Percentiles rank a stretch among this genome's conserved stretches.
Conservation (phyloP, 2,888 invertebrate genomes). For the Harpagoxenus sublaevis region DNA sequence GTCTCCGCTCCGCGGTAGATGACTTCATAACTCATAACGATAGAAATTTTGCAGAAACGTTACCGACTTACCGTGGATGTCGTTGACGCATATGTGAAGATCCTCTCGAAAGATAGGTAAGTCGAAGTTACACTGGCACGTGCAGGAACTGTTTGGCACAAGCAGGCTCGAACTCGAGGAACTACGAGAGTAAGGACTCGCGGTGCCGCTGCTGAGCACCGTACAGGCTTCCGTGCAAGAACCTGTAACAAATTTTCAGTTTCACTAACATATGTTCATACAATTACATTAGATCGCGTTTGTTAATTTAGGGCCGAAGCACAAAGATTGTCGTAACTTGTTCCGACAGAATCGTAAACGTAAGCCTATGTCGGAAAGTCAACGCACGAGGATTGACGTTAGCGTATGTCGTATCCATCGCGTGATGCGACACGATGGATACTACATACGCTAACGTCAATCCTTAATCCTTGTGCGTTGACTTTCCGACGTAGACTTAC, state of each 20-base stretch:
- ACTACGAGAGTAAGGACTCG: slow-evolving; percentile 86
- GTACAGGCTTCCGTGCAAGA: slow-evolving; percentile 89
- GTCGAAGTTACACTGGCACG: slow-evolving; percentile 92
- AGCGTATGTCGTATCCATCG: too few species aligned
- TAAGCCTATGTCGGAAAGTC: too few species aligned
- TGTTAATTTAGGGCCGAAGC: too few species aligned
- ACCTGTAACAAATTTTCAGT: slow-evolving; percentile 69
- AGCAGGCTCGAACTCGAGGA: slow-evolving; percentile 85
- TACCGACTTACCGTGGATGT: slow-evolving; percentile 90
- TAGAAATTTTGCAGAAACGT: slow-evolving; percentile 76
- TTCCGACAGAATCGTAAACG: too few species aligned
- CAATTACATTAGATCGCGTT: too few species aligned
- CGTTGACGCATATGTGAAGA: slow-evolving; percentile 93
- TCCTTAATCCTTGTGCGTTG: too few species aligned
- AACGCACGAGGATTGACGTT: too few species aligned
- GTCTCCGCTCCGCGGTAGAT: background rate
- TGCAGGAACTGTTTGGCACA: slow-evolving; percentile 88
- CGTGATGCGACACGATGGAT: too few species aligned
- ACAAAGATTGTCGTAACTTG: too few species aligned
- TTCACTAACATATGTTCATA: too few species aligned
- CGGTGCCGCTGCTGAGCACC: slow-evolving; percentile 90
- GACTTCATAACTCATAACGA: slow-evolving; percentile 11
- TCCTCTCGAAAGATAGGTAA: slow-evolving; percentile 95
- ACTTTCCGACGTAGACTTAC: too few species aligned
- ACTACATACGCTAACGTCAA: too few species aligned